phyloP scores from a whole-genome alignment of 2,113 vertebrate genomes.

The Paradisaea rubra region DNA sequence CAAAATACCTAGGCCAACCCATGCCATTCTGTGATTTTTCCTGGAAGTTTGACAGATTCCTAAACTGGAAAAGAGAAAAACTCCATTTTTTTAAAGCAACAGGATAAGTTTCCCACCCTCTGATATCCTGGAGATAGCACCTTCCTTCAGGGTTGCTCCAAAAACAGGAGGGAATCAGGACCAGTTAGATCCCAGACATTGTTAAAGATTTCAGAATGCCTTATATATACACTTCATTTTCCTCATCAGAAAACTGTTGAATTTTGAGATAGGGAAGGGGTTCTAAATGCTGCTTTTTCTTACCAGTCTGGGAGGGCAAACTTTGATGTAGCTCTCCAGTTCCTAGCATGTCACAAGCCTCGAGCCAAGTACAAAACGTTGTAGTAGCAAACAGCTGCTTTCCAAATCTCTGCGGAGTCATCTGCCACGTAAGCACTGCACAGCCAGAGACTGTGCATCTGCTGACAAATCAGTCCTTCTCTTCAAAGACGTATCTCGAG shows the following conservation, averaged over 20 bases:
- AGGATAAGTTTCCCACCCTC: not conserved
- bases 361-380: not conserved
- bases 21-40: not conserved
- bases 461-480: constrained; percentile 16
- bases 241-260: not conserved
- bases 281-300: not conserved
- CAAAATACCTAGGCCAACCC: not conserved
- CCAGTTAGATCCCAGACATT: not conserved
- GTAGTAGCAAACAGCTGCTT: constrained; percentile 32
- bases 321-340: not conserved
- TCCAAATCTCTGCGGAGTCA: not conserved
- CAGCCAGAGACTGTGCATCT: not conserved
- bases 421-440: not conserved
- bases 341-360: not conserved
- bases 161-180: not conserved
- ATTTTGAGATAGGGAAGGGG: not conserved
- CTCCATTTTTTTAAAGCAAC: not conserved
- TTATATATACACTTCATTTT: not conserved
- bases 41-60: not conserved
- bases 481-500: not conserved
- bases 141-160: not conserved
- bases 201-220: not conserved
- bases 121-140: not conserved
- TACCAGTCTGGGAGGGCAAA: not conserved
- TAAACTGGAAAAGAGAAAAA: not conserved